A percentile compares a stretch with the other conserved stretches of the same genome.
These are phyloP conservation scores for Sicus ferrugineus DNA, from an alignment of 2,888 invertebrate species.

Conservation along the genomic window DNA sequence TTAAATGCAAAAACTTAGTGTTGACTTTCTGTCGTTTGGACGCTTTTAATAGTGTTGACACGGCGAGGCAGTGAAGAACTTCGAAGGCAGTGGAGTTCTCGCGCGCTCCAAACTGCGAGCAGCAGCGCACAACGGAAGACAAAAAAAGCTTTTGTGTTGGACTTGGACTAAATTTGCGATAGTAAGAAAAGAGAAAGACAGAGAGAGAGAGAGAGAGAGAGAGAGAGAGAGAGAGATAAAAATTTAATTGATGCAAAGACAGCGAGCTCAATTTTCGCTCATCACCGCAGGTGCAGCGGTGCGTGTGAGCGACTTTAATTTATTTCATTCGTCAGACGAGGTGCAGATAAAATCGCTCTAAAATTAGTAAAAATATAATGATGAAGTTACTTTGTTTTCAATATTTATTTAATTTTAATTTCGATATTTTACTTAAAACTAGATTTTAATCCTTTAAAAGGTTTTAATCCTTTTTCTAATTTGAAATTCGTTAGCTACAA, in stretches of 20 bases:
- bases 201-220: background rate
- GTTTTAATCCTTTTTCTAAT: too few species aligned
- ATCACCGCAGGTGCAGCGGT: background rate
- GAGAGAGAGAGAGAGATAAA: background rate
- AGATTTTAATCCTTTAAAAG: too few species aligned
- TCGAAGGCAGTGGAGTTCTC: background rate
- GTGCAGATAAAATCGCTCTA: slow-evolving; percentile 2
- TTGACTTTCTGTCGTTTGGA: slow-evolving; percentile 4
- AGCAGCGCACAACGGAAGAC: background rate
- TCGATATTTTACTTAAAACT: too few species aligned
- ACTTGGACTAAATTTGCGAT: background rate
- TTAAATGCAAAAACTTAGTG: slow-evolving; percentile 19
- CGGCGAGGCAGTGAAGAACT: background rate
- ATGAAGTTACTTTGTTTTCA: too few species aligned
- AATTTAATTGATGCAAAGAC: background rate
- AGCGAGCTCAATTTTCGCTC: background rate
- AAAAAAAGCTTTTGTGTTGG: background rate
- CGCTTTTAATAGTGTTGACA: slow-evolving; percentile 24
- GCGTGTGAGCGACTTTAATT: slow-evolving; percentile 12
- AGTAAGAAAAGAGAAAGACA: background rate
- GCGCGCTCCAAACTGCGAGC: background rate
- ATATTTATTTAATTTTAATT: too few species aligned
- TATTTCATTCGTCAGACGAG: too few species aligned
- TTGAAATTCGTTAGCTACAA: too few species aligned
- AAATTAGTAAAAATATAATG: too few species aligned